Percentiles rank a stretch among this genome's conserved stretches.
These are phyloP conservation scores for Mus pahari DNA, from an alignment of 2,113 vertebrate species.

Conservation along the genomic window DNA sequence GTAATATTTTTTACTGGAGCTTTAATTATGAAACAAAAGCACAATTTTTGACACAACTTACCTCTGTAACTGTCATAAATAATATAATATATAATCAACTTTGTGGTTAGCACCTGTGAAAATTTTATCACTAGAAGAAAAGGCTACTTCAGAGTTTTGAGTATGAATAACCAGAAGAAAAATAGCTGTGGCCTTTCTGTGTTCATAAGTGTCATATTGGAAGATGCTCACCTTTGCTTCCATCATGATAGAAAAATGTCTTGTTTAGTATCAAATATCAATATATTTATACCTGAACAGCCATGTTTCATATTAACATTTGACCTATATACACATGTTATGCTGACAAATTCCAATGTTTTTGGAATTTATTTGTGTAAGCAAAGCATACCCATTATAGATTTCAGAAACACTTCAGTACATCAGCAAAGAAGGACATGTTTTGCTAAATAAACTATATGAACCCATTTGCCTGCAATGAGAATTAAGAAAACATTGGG, in stretches of 20 bases:
- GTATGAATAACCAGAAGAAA: background rate
- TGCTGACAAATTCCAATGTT: background rate
- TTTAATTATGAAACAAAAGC: background rate
- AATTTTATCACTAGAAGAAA: no score
- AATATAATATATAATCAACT: background rate
- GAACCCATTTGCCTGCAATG: background rate
- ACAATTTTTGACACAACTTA: background rate
- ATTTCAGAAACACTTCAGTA: background rate
- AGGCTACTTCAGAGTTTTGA: no score
- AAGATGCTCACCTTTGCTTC: background rate
- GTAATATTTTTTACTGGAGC: no score
- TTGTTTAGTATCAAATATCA: background rate
- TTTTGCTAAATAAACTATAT: background rate
- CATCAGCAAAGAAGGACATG: background rate
- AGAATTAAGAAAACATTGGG: slow-evolving; percentile 18
- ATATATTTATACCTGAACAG: background rate
- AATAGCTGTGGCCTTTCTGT: background rate
- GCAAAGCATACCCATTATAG: background rate
- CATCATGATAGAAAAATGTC: background rate
- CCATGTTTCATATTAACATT: background rate
- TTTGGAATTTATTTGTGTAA: background rate
- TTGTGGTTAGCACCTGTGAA: no score
- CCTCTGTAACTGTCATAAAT: background rate
- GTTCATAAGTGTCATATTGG: background rate
- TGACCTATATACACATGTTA: background rate